Conservation (phyloP, 2,797 vertebrate genomes). For the Dromococcyx pavoninus region DNA sequence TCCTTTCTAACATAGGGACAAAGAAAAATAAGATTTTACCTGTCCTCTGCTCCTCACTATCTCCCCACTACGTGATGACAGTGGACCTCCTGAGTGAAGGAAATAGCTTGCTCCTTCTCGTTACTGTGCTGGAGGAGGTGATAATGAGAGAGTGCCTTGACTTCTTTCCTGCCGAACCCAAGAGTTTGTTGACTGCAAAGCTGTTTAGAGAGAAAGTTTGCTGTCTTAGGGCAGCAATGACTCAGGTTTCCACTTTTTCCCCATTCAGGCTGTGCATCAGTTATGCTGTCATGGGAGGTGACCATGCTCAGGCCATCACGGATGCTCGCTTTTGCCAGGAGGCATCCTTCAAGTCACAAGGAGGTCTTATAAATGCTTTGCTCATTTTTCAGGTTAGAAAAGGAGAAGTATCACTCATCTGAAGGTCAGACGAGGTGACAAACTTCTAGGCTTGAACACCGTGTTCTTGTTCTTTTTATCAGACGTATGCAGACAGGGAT, state of each 20-base stretch:
- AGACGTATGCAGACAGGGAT: not conserved
- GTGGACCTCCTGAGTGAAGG: not conserved
- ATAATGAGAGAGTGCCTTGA: not conserved
- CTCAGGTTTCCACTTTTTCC: not conserved
- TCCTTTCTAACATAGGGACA: not conserved
- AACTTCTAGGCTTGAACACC: not conserved
- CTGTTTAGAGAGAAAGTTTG: not conserved
- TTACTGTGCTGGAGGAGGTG: not conserved
- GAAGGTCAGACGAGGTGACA: not conserved
- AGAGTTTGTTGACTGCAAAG: not conserved
- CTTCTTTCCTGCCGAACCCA: rapidly evolving
- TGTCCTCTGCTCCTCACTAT: not conserved
- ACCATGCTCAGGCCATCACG: rapidly evolving
- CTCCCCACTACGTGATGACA: not conserved
- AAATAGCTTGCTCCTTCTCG: not conserved
- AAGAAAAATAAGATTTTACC: not conserved
- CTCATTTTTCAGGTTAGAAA: not conserved
- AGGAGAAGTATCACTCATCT: not conserved
- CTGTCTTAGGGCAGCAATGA: not conserved
- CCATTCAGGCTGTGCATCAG: rapidly evolving
- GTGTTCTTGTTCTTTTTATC: not conserved
- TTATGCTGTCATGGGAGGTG: rapidly evolving
- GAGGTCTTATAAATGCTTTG: not conserved
- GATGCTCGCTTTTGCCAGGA: not conserved
- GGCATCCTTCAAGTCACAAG: not conserved